Evolutionary conservation across 2,113 vertebrate species (phyloP), one percentile per base, ranked within the genome.

Genomic region (Macrotus californicus): DNA sequence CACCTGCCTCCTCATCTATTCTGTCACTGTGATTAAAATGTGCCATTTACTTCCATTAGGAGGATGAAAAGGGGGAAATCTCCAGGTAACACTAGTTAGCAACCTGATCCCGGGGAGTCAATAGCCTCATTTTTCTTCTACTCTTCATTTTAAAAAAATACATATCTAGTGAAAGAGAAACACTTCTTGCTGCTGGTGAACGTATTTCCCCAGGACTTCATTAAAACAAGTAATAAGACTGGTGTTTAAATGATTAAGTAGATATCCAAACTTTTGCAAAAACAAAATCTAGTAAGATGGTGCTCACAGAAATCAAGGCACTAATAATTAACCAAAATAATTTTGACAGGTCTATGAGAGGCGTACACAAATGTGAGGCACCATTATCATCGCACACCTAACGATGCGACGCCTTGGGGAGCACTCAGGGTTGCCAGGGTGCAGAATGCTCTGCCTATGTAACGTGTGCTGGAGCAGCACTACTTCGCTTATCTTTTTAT

Each of bases 281-380:
- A 94, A 41, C 70, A 90, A 94, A 94, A 91, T 83, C 87, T 87
- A 92, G 90, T 88, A 95, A 79, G 26, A 64, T 81, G 69, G 79
- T 86, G 29, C 61, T 56, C 43, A 69, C 15, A 69, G 43, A 82
- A 69, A 82, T 91, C 52, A 50, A 96, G 64, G 67, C 10, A 39
- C 69, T 54, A 76, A 89, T 72, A 90, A 89, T 89, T 89, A 72
- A 90, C 48, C 56, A 29, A 93, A 70, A 59, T 75, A 77, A 91
- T 16, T 46, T 24, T 5, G 7, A 67, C 16, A 39, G 59, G 83
- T 77, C 59, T 92, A 4, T 9, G 41, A 76, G 66, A 83, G 61
- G 50, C 4, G 52, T 69, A 19, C 54, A 36, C 39, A 46, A 86
- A 92, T 34, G 21, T 4, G 10, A 67, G 9, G 41, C 43, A 48